Conservation (phyloP, 1,140 invertebrate genomes). For the Lepidurus arcticus region DNA sequence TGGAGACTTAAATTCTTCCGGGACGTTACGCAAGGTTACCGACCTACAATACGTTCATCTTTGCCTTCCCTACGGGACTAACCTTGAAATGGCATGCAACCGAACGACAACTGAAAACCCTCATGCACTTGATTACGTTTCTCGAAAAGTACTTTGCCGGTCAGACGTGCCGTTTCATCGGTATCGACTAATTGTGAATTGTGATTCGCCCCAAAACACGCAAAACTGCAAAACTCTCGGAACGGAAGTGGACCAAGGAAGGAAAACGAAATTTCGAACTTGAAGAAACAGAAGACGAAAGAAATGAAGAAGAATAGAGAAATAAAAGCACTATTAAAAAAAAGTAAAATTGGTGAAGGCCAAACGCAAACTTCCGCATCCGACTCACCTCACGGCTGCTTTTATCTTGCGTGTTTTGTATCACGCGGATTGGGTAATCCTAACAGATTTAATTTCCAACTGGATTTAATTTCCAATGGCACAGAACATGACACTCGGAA, state of each 20-base stretch:
- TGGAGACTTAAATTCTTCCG: neutral
- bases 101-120: neutral
- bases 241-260: neutral
- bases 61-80: slow-evolving; percentile 20
- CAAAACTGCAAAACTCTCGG: neutral
- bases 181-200: neutral
- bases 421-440: neutral
- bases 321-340: no score
- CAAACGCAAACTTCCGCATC: neutral
- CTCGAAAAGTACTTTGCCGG: slow-evolving; percentile 12
- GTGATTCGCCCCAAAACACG: neutral
- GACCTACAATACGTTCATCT: slow-evolving; percentile 22
- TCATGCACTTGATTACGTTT: slow-evolving; percentile 14
- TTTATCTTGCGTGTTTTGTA: neutral
- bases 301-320: neutral
- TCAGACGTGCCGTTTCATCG: neutral
- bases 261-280: neutral
- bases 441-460: neutral
- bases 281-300: neutral
- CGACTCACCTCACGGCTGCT: neutral
- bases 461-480: neutral
- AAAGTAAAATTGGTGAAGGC: neutral
- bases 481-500: slow-evolving; percentile 14
- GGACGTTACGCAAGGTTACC: slow-evolving; percentile 12
- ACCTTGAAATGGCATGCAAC: slow-evolving; percentile 3